Base-by-base conservation (phyloP, 2,113 vertebrate species). In the Nesospiza acunhae region DNA sequence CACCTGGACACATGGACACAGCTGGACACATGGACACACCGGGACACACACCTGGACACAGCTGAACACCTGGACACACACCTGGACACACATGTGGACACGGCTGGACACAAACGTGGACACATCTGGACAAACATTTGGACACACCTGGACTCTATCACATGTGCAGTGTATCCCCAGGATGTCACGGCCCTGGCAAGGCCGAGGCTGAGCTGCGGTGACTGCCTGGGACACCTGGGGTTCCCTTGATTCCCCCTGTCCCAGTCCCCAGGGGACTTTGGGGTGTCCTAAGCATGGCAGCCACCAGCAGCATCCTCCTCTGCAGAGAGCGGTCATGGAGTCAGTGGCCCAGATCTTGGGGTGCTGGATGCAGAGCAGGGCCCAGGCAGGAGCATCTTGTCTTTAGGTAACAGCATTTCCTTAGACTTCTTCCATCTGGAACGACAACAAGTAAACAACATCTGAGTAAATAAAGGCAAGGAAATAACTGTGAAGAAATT, bases 111-210 rank as follows among this genome's bases (percentile, higher is more conserved):
- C 35, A 24, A 3, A 37, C 10, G 6, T 35, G 56, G 20, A 50
- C 13, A 33, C 41, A 52, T 8, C 6, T 30, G 33, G 19, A 47
- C 26, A 75, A 3, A 27, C 31, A 28, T 11, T 2, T 58, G 26
- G 33, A 60, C n/a, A 37, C 73, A 11, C 8, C 7, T 12, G 64
- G 18, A 15, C 42, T 4, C 12, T 0, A 3, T 11, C 22, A 31
- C 12, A 18, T 11, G 14, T 7, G 1, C 37, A 26, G 52, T 37
- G 23, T 52, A 15, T 6, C 18, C 30, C 42, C 22, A 7, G 35
- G 30, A 50, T 7, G 7, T n/a, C 44, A 30, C 1, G 3, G 37
- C 37, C 55, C 20, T 2, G 1, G n/a, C 39, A 46, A 20, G 3
- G n/a, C 47, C n/a, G n/a, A 62, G 49, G 22, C 18, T 39, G 49